phyloP scores from a whole-genome alignment of 2,797 vertebrate genomes.

The Pantherophis alleghaniensis region DNA sequence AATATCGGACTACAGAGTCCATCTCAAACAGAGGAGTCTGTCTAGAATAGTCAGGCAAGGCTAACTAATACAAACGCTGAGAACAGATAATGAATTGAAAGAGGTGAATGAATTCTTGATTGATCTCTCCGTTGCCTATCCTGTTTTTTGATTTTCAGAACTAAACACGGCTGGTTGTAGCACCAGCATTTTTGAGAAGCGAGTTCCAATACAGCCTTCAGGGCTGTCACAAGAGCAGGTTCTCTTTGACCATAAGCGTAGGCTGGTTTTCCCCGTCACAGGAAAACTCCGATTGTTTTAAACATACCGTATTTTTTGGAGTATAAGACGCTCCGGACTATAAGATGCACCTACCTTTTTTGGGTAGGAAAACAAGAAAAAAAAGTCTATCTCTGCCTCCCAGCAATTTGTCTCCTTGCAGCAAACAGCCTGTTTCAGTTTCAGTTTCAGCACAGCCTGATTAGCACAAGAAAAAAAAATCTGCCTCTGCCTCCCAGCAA shows the following conservation, averaged over 20 bases:
- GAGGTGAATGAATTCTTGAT: neutral
- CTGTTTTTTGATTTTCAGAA: neutral
- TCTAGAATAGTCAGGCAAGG: neutral
- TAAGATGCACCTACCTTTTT: no score
- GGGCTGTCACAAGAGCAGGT: conserved; percentile 28
- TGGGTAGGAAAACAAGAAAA: no score
- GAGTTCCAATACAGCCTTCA: neutral
- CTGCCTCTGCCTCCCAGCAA: no score
- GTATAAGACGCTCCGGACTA: no score
- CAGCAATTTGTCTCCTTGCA: no score
- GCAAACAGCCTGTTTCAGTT: no score
- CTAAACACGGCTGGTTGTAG: neutral
- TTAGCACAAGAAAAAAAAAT: no score
- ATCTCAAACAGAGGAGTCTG: neutral
- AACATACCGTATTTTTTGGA: neutral
- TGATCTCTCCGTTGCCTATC: neutral
- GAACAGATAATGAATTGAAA: neutral
- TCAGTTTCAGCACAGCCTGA: no score
- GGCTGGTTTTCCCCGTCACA: neutral
- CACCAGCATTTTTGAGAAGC: neutral
- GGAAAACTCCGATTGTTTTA: neutral
- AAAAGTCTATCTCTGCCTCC: no score
- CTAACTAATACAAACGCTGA: neutral
- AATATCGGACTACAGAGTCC: neutral
- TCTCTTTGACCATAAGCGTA: neutral